Evolutionary conservation across 2,888 invertebrate species (phyloP).

Genomic region (Acrobeloides nanus): DNA sequence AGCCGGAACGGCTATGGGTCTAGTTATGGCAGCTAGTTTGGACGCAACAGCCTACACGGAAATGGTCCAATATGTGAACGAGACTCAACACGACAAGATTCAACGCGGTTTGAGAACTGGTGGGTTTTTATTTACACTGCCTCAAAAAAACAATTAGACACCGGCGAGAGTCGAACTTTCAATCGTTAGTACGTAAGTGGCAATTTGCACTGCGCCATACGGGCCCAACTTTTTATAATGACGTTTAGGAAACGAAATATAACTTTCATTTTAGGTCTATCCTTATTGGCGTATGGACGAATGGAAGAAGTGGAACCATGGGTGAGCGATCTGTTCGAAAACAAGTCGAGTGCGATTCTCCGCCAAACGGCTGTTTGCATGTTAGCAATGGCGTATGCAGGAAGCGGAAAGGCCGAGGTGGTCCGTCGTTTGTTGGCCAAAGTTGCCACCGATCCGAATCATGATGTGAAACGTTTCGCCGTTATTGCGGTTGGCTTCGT

Average conservation of each 20-base stretch:
- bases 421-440: constrained; percentile 73
- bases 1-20: constrained; percentile 96
- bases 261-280: no score
- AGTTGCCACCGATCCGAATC: constrained; percentile 94
- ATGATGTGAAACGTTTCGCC: constrained; percentile 94
- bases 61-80: constrained; percentile 66
- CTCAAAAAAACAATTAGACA: constrained; percentile 25
- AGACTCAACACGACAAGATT: constrained; percentile 97
- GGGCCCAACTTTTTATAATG: no score
- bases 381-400: constrained; percentile 70
- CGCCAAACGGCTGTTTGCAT: constrained; percentile 88
- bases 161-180: no score
- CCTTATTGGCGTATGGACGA: constrained; percentile 62
- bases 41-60: constrained; percentile 63
- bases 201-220: no score
- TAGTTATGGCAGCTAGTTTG: constrained; percentile 96
- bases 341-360: constrained; percentile 45
- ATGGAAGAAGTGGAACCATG: constrained; percentile 91
- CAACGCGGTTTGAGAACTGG: constrained; percentile 91
- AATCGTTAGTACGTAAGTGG: no score
- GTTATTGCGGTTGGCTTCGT: constrained; percentile 97
- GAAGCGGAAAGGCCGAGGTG: constrained; percentile 92
- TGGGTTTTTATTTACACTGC: no score
- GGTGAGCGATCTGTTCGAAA: constrained; percentile 68
- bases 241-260: not conserved